Evolutionary conservation across 2,797 vertebrate species (phyloP).

Genomic region (Cygnus olor): DNA sequence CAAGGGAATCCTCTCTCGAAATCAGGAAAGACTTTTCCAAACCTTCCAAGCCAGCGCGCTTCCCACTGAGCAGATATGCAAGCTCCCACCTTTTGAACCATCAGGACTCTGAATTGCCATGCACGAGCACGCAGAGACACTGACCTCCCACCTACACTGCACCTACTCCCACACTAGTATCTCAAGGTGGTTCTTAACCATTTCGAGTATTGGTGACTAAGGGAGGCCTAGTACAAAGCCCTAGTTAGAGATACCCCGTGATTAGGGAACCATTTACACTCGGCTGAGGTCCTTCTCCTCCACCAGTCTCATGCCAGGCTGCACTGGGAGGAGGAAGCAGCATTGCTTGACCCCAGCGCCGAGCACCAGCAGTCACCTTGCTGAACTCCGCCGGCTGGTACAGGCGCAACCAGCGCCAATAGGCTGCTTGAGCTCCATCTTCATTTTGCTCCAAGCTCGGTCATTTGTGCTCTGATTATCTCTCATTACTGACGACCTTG

Average conservation of each 20-base stretch:
- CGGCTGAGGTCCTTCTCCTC: neutral
- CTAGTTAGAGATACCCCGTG: neutral
- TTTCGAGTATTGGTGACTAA: neutral
- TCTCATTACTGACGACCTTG: slow-evolving; percentile 80
- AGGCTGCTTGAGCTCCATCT: slow-evolving; percentile 41
- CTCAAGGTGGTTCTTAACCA: neutral
- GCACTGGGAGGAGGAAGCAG: neutral
- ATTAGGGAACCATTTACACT: neutral
- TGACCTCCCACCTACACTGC: neutral
- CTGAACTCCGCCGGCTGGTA: slow-evolving; percentile 12
- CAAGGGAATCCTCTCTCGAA: neutral
- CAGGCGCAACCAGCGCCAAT: neutral
- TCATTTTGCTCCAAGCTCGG: slow-evolving; percentile 65
- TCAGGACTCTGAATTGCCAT: neutral
- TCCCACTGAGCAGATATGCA: rapidly evolving
- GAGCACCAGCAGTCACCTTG: slow-evolving; percentile 14
- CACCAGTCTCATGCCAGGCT: neutral
- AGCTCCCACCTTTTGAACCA: neutral
- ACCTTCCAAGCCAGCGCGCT: neutral
- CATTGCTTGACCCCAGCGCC: neutral
- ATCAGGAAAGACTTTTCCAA: neutral
- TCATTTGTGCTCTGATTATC: slow-evolving; percentile 78
- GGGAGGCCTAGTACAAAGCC: neutral
- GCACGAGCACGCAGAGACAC: neutral
- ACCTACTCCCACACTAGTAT: neutral